Evolutionary conservation across 2,113 vertebrate species (phyloP).

Genomic region (Oncorhynchus clarkii): DNA sequence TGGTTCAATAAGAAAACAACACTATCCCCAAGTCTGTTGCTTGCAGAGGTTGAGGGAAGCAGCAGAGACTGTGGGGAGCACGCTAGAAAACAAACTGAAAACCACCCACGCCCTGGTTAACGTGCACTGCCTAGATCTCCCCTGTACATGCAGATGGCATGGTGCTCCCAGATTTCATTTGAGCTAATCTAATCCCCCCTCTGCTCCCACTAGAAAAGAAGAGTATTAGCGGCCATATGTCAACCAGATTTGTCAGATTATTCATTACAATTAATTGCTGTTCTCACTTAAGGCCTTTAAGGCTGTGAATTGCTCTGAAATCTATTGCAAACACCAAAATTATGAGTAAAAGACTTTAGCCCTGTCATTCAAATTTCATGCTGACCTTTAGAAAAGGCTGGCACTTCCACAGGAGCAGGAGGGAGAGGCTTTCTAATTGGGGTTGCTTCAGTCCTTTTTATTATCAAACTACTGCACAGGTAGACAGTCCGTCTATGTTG

Average conservation of each 20-base stretch:
- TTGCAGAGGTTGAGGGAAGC: conserved; percentile 48
- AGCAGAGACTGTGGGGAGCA: conserved; percentile 67
- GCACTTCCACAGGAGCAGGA: conserved; percentile 94
- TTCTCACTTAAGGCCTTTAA: conserved; percentile 99
- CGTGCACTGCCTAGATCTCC: conserved; percentile 76
- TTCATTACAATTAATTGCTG: conserved; percentile 99
- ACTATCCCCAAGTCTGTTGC: conserved; percentile 66
- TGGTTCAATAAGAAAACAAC: conserved; percentile 84
- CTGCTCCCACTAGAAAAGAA: conserved; percentile 99
- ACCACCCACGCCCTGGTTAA: conserved; percentile 89
- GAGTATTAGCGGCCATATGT: conserved; percentile 99
- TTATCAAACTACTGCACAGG: conserved; percentile 78
- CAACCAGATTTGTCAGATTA: conserved; percentile 99
- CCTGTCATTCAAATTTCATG: conserved; percentile 99
- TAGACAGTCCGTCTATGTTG: conserved; percentile 76
- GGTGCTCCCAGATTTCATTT: conserved; percentile 99
- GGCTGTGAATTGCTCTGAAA: conserved; percentile 99
- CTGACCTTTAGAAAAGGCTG: conserved; percentile 99
- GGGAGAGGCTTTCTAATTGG: conserved; percentile 99
- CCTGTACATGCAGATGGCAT: conserved; percentile 98
- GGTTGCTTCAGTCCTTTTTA: conserved; percentile 80
- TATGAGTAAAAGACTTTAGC: conserved; percentile 99
- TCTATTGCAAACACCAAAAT: conserved; percentile 99
- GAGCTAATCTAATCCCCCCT: conserved; percentile 99
- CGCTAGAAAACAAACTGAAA: conserved; percentile 70